A percentile compares a stretch with the other conserved stretches of the same genome.
These are phyloP conservation scores for Hippopotamus amphibius DNA, from an alignment of 2,113 vertebrate species.

Conservation along the genomic window DNA sequence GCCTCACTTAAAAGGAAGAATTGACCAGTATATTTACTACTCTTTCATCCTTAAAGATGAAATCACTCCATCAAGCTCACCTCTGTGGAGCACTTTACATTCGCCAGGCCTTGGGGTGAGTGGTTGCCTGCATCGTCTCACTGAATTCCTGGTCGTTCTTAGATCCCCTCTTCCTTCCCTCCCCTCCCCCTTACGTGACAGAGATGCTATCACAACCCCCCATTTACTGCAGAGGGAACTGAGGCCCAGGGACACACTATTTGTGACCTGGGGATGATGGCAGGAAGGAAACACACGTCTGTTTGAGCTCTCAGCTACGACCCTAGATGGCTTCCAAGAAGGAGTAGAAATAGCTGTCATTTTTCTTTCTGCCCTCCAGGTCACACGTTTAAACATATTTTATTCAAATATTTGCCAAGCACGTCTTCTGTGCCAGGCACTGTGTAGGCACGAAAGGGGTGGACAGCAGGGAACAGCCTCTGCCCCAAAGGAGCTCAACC, in stretches of 20 bases:
- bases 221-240: too few species aligned
- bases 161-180: not conserved
- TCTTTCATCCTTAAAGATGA: not conserved
- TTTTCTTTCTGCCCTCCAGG: not conserved
- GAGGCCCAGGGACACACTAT: not conserved
- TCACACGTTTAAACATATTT: not conserved
- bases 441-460: not conserved
- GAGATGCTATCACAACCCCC: not conserved
- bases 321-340: not conserved
- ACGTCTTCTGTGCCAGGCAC: not conserved
- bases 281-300: not conserved
- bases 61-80: too few species aligned
- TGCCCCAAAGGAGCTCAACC: not conserved
- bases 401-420: not conserved
- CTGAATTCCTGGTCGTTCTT: not conserved
- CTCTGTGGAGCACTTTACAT: not conserved
- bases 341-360: not conserved
- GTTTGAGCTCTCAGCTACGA: not conserved
- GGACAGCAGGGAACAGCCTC: not conserved
- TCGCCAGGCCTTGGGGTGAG: not conserved
- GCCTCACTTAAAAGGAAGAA: not conserved
- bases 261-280: not conserved
- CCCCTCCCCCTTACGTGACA: too few species aligned
- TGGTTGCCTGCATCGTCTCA: not conserved
- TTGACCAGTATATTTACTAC: not conserved